phyloP scores from a whole-genome alignment of 2,113 vertebrate species.

The Upupa epops region DNA sequence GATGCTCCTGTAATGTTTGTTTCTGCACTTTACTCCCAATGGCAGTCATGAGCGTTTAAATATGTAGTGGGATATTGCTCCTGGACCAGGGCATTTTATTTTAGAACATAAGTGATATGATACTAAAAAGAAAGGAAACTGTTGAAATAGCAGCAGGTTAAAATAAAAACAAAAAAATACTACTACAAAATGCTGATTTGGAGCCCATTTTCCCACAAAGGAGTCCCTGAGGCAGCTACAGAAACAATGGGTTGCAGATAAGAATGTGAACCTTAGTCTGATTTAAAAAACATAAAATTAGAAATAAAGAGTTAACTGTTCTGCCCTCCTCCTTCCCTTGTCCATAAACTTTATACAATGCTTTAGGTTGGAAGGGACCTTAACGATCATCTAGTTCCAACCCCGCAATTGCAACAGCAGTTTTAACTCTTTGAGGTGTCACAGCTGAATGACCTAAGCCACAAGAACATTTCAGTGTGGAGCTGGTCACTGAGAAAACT shows the following conservation, averaged over 20 bases:
- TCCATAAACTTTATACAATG: neutral
- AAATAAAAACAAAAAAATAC: neutral
- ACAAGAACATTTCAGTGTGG: neutral
- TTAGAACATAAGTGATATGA: neutral
- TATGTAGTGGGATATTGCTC: neutral
- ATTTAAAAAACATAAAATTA: neutral
- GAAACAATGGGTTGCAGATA: neutral
- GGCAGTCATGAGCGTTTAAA: neutral
- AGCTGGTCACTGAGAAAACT: neutral
- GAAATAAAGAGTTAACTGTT: accelerated
- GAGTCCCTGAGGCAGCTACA: neutral
- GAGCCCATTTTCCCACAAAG: neutral
- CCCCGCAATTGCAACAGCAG: neutral
- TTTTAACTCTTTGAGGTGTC: neutral
- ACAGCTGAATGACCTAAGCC: neutral
- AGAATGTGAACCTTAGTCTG: neutral
- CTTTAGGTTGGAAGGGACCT: too few species aligned
- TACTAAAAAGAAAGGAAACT: neutral
- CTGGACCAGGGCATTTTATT: neutral
- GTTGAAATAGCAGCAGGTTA: neutral
- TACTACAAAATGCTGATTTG: neutral
- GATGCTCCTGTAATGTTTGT: neutral
- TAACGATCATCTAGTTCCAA: too few species aligned
- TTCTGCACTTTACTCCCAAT: neutral
- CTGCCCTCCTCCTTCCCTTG: neutral